Evolutionary conservation across 2,113 vertebrate genomes (phyloP).

Genomic region (Mellivora capensis): DNA sequence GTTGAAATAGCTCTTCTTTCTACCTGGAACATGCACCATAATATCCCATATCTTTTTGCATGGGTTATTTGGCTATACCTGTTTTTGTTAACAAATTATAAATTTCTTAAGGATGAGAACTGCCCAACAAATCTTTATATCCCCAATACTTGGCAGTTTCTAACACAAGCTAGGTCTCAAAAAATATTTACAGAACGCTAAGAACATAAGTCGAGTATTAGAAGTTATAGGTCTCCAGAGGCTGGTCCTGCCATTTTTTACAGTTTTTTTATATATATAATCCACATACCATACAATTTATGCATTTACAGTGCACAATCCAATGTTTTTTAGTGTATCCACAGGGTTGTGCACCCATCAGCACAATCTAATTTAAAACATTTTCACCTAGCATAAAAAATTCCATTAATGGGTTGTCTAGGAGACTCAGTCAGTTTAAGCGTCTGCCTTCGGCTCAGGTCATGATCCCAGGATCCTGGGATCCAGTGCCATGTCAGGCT

Average conservation of each 20-base stretch:
- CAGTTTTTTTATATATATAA: not conserved
- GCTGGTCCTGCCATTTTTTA: not conserved
- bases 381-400: not conserved
- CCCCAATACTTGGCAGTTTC: not conserved
- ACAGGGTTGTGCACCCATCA: not conserved
- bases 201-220: not conserved
- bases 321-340: not conserved
- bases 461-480: not conserved
- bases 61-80: not conserved
- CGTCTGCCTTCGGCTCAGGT: not conserved
- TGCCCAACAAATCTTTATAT: not conserved
- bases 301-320: not conserved
- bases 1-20: not conserved
- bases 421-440: not conserved
- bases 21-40: not conserved
- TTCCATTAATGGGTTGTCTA: not conserved
- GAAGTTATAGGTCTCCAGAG: not conserved
- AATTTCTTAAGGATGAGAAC: not conserved
- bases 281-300: not conserved
- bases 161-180: not conserved
- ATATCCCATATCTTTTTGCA: not conserved
- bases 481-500: no score
- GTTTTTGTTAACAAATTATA: not conserved
- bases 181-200: not conserved
- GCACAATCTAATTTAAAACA: not conserved